phyloP scores from a whole-genome alignment of 2,113 vertebrate species.

The Phylloscopus trochilus region DNA sequence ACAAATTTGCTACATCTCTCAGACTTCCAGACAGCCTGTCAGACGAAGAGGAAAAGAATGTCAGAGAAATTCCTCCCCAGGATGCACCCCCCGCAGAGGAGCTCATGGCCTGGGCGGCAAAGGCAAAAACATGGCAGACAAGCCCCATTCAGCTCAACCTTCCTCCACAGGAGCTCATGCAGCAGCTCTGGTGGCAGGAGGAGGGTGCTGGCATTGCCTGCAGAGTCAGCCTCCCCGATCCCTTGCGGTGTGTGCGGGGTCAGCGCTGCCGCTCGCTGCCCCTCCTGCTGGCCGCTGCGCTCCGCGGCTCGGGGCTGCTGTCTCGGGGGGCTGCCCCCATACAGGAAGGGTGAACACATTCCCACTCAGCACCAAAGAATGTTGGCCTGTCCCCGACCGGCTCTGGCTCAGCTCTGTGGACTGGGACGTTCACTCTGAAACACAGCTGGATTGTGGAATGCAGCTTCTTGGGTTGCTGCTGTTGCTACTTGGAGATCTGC shows the following conservation, averaged over 20 bases:
- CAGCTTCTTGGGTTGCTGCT: neutral
- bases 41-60: too few species aligned
- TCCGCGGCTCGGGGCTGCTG: accelerated
- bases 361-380: neutral
- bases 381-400: accelerated
- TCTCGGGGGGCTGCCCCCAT: accelerated
- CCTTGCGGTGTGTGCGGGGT: accelerated
- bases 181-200: neutral
- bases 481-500: neutral
- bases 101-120: neutral
- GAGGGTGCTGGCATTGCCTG: neutral
- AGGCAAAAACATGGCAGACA: neutral
- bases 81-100: accelerated
- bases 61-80: too few species aligned
- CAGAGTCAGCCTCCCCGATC: accelerated
- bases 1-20: neutral
- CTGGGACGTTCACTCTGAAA: neutral
- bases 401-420: neutral
- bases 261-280: neutral
- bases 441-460: neutral
- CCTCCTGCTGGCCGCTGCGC: neutral
- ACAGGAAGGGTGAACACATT: too few species aligned
- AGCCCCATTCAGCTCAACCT: neutral
- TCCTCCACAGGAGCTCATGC: accelerated
- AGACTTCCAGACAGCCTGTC: neutral